phyloP scores from a whole-genome alignment of 2,888 invertebrate species.

The Tenthredo notha region DNA sequence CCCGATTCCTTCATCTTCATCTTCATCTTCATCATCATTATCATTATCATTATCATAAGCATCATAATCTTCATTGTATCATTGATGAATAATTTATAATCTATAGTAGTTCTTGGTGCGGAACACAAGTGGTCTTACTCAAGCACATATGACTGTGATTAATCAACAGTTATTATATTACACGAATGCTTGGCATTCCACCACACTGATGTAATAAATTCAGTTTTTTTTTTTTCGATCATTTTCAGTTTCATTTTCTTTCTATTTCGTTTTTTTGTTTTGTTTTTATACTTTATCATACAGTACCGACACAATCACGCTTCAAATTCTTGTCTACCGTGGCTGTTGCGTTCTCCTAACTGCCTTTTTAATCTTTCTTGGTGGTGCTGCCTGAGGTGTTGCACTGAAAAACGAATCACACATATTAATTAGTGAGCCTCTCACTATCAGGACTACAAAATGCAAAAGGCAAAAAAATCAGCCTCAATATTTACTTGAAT shows the following conservation, averaged over 20 bases:
- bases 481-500: conserved; percentile 78
- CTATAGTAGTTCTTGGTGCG: conserved; percentile 67
- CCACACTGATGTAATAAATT: conserved; percentile 63
- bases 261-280: conserved; percentile 24
- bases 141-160: conserved; percentile 63
- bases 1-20: conserved; percentile 8
- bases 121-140: conserved; percentile 72
- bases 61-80: conserved; percentile 68
- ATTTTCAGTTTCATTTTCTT: conserved; percentile 7
- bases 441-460: neutral
- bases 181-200: conserved; percentile 70
- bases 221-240: conserved; percentile 47
- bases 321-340: conserved; percentile 60
- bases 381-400: conserved; percentile 64
- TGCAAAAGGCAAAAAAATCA: neutral
- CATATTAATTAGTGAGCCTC: neutral
- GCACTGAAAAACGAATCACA: conserved; percentile 60
- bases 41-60: neutral
- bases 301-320: conserved; percentile 47
- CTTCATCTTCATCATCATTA: neutral
- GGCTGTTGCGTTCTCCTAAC: conserved; percentile 76
- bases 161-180: conserved; percentile 58
- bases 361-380: conserved; percentile 79
- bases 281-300: conserved; percentile 33
- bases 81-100: conserved; percentile 74